Conservation (phyloP, 2,797 vertebrate species). For the Pseudomugil gertrudae region DNA sequence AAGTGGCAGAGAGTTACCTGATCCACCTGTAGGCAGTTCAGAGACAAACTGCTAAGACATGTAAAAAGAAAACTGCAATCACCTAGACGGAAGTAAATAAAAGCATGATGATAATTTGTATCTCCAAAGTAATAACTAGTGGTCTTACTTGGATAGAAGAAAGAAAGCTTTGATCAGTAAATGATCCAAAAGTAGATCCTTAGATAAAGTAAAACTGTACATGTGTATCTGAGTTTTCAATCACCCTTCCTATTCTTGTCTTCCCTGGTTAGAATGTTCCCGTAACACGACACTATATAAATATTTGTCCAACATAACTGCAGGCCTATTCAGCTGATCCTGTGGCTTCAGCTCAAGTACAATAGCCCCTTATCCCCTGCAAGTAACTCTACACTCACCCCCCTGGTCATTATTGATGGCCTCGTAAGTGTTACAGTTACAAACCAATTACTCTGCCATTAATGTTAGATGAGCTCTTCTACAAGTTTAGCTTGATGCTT, state of each 20-base stretch:
- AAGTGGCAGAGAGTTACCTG: no score
- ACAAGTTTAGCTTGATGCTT: slow-evolving; percentile 79
- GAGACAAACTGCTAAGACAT: no score
- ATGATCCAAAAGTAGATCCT: slow-evolving; percentile 69
- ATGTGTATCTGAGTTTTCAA: slow-evolving; percentile 82
- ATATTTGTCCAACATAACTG: slow-evolving; percentile 84
- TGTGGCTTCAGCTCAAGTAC: slow-evolving; percentile 65
- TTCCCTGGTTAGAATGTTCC: slow-evolving; percentile 76
- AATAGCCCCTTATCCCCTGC: slow-evolving; percentile 66
- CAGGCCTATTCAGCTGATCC: slow-evolving; percentile 77
- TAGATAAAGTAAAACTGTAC: slow-evolving; percentile 77
- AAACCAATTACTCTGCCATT: slow-evolving; percentile 88
- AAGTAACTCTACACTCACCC: slow-evolving; percentile 78
- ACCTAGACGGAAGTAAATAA: neutral
- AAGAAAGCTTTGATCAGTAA: slow-evolving; percentile 67
- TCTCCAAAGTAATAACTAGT: neutral
- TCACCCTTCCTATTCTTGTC: slow-evolving; percentile 82
- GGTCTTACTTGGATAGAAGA: neutral
- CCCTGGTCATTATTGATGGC: slow-evolving; percentile 84
- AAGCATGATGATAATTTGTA: neutral
- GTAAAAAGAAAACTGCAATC: neutral
- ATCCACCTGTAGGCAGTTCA: no score
- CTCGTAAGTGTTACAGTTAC: slow-evolving; percentile 86
- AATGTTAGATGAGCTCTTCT: slow-evolving; percentile 84
- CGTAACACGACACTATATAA: slow-evolving; percentile 82